Conservation (phyloP, 2,113 vertebrate species). For the Chaenogobius annularis region DNA sequence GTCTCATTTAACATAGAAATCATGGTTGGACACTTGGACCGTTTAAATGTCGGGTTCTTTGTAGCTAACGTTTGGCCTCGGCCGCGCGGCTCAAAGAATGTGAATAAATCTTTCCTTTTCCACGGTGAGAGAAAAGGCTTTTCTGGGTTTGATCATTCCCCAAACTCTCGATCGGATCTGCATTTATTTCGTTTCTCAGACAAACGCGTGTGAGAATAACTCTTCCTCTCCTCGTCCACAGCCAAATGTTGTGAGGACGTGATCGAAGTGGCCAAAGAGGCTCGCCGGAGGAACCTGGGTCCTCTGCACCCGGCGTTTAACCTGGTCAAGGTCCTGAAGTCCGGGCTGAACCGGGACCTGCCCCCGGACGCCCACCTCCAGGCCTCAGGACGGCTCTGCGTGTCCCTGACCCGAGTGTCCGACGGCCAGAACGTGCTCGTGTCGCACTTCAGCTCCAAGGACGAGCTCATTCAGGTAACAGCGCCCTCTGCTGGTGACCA, state of each 20-base stretch:
- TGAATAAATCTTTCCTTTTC: too few relatives aligned
- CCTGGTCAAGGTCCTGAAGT: slow-evolving; percentile 76
- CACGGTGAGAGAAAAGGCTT: too few relatives aligned
- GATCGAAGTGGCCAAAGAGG: slow-evolving; percentile 74
- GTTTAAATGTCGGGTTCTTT: too few relatives aligned
- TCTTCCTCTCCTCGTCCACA: slow-evolving; percentile 19
- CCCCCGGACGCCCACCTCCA: slow-evolving; percentile 80
- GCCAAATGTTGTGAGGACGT: slow-evolving; percentile 72
- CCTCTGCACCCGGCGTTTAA: slow-evolving; percentile 87
- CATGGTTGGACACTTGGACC: too few relatives aligned
- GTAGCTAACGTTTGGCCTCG: too few relatives aligned
- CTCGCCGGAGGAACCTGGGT: slow-evolving; percentile 82
- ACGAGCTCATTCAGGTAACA: slow-evolving; percentile 89
- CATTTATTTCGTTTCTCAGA: too few relatives aligned
- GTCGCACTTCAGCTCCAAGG: slow-evolving; percentile 88
- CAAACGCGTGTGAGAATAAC: too few relatives aligned
- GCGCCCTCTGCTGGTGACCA: too few relatives aligned
- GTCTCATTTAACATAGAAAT: too few relatives aligned
- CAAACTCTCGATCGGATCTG: too few relatives aligned
- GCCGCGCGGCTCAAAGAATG: too few relatives aligned
- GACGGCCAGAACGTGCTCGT: slow-evolving; percentile 88
- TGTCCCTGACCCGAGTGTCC: slow-evolving; percentile 89
- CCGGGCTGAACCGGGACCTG: slow-evolving; percentile 74
- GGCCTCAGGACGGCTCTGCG: slow-evolving; percentile 76
- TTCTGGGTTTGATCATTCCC: too few relatives aligned